Evolutionary conservation across 2,888 invertebrate genomes (phyloP).

Genomic region (Piscicola geometra): DNA sequence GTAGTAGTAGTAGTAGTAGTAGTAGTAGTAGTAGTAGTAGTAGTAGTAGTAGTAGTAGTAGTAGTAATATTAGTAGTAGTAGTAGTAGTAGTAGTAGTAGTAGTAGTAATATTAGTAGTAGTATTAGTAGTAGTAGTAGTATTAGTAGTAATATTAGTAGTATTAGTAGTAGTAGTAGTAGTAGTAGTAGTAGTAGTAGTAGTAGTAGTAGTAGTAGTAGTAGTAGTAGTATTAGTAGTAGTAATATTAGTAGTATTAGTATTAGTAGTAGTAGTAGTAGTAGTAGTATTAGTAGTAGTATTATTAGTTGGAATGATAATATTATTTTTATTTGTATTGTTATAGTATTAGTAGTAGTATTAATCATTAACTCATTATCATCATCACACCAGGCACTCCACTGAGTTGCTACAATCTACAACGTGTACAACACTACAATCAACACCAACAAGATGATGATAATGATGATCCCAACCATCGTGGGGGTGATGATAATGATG

Average conservation of each 20-base stretch:
- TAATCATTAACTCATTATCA: no score
- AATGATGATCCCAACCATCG: background rate
- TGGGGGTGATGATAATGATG: no score
- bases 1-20: constrained; percentile 18
- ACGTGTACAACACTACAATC: background rate
- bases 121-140: background rate
- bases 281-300: no score
- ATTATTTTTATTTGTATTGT: no score
- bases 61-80: background rate
- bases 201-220: constrained; percentile 18
- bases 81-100: no score
- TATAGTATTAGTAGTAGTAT: no score
- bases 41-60: constrained; percentile 18
- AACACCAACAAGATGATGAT: background rate
- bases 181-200: constrained; percentile 18
- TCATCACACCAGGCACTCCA: background rate
- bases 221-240: constrained; percentile 6
- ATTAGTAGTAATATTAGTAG: background rate
- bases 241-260: no score
- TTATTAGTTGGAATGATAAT: no score
- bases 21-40: constrained; percentile 18
- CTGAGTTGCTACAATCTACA: background rate
- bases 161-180: constrained; percentile 15
- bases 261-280: no score
- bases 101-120: no score